Evolutionary conservation across 2,888 invertebrate species (phyloP), one percentile per base, ranked within the genome.

Genomic region (Epirrhoe tristata): DNA sequence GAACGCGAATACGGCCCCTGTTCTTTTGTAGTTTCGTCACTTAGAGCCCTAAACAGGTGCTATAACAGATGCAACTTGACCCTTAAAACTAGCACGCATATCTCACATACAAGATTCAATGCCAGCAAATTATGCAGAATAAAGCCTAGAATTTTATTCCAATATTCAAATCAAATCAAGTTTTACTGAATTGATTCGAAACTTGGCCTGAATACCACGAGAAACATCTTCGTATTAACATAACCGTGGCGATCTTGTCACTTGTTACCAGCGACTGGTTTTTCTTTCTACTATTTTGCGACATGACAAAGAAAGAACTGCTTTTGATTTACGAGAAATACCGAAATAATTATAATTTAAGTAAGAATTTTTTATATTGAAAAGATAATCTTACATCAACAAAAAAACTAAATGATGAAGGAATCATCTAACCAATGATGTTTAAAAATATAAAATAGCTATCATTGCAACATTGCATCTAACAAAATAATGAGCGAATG

Each of bases 161-260:
- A 16, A 58, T 64, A 71, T 71, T 66, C 48, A 73, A 65, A 67
- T 71, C 39, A 52, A 63, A 71, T 68, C 64, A 43, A 56, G 65
- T 68, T 68, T 66, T 66, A 60, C 32, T 63, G 55, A 58, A 58
- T 58, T 34, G 31, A 66, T 66, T 58, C 64, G 48, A 57, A 63
- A 46, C 54, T 70, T 70, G 64, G 55, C 70, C 67, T 67, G 63
- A 58, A 69, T 69, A 52, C 63, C 61, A 14, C 52, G 12, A 53
- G 57, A 52, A 51, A 58, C 62, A 66, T 68, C 60, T 65, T 58
- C 39, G 51, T 46, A 58, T 46, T 39, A 31, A 3, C 31, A 24
- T 63, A 57, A 31, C 31, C 24, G 53, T 54, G 39, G 39, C 5
- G 39, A 43, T 43, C 12, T 43, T 43, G 39, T 43, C 39, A 43